These are phyloP conservation scores for Pollenia amentaria DNA, from an alignment of 2,888 invertebrate species.

Conservation along the genomic window DNA sequence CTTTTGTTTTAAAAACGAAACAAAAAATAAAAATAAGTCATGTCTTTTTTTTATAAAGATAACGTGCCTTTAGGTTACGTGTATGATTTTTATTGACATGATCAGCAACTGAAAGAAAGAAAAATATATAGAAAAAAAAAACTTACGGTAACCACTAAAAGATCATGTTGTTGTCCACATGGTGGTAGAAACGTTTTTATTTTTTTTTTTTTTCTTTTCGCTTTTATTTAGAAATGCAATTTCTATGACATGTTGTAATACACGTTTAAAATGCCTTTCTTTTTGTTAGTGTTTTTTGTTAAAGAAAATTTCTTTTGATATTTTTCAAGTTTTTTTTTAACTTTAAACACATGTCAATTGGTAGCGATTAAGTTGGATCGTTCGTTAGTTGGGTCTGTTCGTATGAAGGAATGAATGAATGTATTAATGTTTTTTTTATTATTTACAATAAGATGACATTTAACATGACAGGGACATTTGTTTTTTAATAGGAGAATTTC, in stretches of 20 bases:
- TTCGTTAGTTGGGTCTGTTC: conserved; percentile 58
- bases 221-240: conserved; percentile 61
- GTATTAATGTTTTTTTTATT: conserved; percentile 39
- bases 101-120: conserved; percentile 56
- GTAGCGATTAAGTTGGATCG: conserved; percentile 73
- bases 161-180: conserved; percentile 63
- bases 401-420: conserved; percentile 19
- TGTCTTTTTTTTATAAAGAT: conserved; percentile 60
- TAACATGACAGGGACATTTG: conserved; percentile 75
- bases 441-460: conserved; percentile 71
- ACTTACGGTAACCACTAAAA: conserved; percentile 45
- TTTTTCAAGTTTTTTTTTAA: conserved; percentile 26
- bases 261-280: conserved; percentile 68
- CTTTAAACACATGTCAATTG: conserved; percentile 68
- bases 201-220: neutral
- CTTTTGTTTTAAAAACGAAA: conserved; percentile 32
- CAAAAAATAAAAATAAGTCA: conserved; percentile 43
- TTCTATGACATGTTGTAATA: conserved; percentile 69
- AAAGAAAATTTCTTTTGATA: conserved; percentile 37
- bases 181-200: conserved; percentile 35
- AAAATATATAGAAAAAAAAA: conserved; percentile 28
- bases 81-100: conserved; percentile 69
- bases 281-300: conserved; percentile 38
- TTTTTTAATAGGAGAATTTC: conserved; percentile 47
- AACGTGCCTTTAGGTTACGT: conserved; percentile 71